Evolutionary conservation across 2,888 invertebrate genomes (phyloP).

Genomic region (Eupithecia subfuscata): DNA sequence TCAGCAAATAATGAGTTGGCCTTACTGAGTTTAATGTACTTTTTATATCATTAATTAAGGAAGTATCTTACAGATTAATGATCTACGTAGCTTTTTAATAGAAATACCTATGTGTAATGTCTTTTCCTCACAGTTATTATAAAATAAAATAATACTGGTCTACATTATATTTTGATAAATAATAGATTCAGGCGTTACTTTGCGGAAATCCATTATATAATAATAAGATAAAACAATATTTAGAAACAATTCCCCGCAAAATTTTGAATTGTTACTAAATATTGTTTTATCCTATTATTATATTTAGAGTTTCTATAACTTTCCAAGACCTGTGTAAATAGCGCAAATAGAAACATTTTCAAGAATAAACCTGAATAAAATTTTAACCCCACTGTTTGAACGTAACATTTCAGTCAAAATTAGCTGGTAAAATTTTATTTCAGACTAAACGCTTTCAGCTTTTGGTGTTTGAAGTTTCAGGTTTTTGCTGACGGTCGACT

Average conservation of each 20-base stretch:
- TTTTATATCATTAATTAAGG: not conserved
- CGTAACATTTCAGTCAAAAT: not conserved
- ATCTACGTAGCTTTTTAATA: not conserved
- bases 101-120: not conserved
- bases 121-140: not conserved
- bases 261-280: too few species aligned
- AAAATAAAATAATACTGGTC: not conserved
- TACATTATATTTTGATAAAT: too few species aligned
- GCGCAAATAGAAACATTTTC: not conserved
- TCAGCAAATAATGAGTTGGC: constrained; percentile 19
- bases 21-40: not conserved
- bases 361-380: not conserved
- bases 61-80: not conserved
- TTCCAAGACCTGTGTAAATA: not conserved
- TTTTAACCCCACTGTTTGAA: not conserved
- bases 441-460: constrained; percentile 2
- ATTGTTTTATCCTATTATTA: too few species aligned
- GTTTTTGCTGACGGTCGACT: constrained; percentile 39
- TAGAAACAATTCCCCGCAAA: too few species aligned
- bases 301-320: not conserved
- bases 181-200: too few species aligned
- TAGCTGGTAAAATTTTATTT: not conserved
- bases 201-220: too few species aligned
- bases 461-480: constrained; percentile 20
- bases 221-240: too few species aligned